Evolutionary conservation across 2,888 invertebrate species (phyloP).

Genomic region (Caenorhabditis doughertyi): DNA sequence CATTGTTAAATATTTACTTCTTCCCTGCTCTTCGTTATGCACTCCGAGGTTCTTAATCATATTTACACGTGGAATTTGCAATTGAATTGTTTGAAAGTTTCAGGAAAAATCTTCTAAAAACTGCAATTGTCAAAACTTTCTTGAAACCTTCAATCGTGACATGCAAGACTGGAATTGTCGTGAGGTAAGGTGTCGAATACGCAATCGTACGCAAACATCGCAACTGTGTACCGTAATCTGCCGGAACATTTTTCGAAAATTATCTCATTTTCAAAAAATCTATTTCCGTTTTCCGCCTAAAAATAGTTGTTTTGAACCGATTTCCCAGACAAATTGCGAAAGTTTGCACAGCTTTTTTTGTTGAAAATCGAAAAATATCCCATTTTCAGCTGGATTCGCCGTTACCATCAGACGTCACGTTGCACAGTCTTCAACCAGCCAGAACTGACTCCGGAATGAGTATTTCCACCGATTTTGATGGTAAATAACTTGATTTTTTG

Average conservation of each 20-base stretch:
- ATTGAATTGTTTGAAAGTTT: background rate
- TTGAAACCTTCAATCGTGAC: constrained; percentile 12
- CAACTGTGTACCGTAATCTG: constrained; percentile 18
- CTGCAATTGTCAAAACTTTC: constrained; percentile 29
- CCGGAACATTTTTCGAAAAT: constrained; percentile 1
- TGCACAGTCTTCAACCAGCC: constrained; percentile 19
- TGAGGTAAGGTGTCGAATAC: constrained; percentile 31
- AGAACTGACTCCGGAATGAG: constrained; percentile 39
- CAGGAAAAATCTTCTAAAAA: constrained; percentile 31
- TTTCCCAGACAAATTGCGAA: constrained; percentile 5
- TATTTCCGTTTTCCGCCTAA: background rate
- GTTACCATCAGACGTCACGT: constrained; percentile 29
- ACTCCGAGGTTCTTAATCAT: constrained; percentile 7
- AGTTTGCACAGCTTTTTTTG: constrained; percentile 53
- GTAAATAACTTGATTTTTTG: constrained; percentile 1
- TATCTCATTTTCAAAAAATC: constrained; percentile 9
- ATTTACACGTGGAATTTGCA: background rate
- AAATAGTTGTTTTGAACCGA: constrained; percentile 33
- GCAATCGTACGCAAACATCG: constrained; percentile 24
- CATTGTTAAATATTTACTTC: constrained; percentile 11
- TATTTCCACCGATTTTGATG: constrained; percentile 41
- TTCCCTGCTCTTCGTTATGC: background rate
- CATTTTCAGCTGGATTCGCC: constrained; percentile 50
- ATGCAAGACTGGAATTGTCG: constrained; percentile 51
- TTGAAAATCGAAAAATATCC: too few relatives aligned